These are phyloP conservation scores for Orius laevigatus DNA, from an alignment of 1,140 invertebrate genomes.

Conservation along the genomic window DNA sequence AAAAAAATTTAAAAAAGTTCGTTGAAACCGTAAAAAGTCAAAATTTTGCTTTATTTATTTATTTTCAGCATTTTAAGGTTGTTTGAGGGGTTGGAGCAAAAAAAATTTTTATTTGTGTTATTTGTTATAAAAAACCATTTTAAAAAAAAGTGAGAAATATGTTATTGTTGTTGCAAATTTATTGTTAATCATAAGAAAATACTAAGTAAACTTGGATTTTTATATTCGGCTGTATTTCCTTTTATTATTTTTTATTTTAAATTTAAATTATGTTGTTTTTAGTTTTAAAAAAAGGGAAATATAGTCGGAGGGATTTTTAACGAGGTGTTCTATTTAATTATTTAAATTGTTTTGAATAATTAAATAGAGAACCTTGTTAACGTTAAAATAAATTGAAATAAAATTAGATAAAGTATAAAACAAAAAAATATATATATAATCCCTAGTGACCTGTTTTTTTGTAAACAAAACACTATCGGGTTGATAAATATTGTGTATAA, in stretches of 20 bases:
- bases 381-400: conserved; percentile 10
- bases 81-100: conserved; percentile 8
- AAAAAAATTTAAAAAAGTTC: too few species aligned
- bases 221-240: conserved; percentile 14
- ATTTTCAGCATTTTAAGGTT: too few species aligned
- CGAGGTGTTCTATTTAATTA: conserved; percentile 4
- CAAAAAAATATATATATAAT: conserved; percentile 14
- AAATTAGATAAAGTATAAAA: conserved; percentile 16
- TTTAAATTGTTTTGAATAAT: conserved; percentile 4
- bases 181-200: conserved; percentile 17
- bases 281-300: conserved; percentile 1
- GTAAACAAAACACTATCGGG: conserved; percentile 16
- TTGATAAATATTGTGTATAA: conserved; percentile 15
- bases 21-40: too few species aligned
- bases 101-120: conserved; percentile 9
- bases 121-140: conserved; percentile 3
- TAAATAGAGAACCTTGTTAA: conserved; percentile 1
- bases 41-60: too few species aligned
- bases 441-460: conserved; percentile 16
- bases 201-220: conserved; percentile 15
- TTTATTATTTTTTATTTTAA: background rate
- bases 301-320: conserved; percentile 4
- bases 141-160: conserved; percentile 11
- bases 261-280: background rate
- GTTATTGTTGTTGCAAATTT: conserved; percentile 18